Evolutionary conservation across 2,888 invertebrate species (phyloP).

Genomic region (Mechanitis messenoides): DNA sequence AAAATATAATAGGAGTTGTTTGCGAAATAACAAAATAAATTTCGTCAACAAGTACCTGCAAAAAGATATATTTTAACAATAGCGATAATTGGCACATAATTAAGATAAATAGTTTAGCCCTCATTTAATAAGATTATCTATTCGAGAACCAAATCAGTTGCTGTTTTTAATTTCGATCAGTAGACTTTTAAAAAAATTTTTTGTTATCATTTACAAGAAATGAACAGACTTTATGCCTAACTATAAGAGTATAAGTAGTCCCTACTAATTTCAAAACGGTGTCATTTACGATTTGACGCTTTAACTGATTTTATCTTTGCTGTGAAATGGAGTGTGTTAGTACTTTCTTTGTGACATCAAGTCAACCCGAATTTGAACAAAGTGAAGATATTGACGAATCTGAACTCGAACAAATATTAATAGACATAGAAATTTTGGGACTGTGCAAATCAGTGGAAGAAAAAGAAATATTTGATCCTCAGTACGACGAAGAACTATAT

Average conservation of each 20-base stretch:
- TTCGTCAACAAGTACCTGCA: constrained; percentile 1
- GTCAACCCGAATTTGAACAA: too few relatives aligned
- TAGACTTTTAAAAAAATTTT: too few relatives aligned
- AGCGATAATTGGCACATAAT: not conserved
- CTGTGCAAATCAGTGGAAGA: not conserved
- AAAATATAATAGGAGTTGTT: constrained; percentile 1
- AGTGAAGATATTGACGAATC: not conserved
- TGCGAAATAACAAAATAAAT: constrained; percentile 8
- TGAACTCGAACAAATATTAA: not conserved
- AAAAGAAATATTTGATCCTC: constrained; percentile 4
- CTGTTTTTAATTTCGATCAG: too few relatives aligned
- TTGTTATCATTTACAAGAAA: too few relatives aligned
- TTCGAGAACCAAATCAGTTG: too few relatives aligned
- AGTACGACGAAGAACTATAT: constrained; percentile 3
- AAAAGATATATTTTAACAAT: constrained; percentile 3
- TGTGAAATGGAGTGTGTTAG: too few relatives aligned
- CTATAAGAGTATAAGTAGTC: too few relatives aligned
- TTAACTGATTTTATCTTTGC: too few relatives aligned
- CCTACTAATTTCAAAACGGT: too few relatives aligned
- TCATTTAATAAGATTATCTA: constrained; percentile 4
- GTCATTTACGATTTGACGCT: too few relatives aligned
- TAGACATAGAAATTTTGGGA: not conserved
- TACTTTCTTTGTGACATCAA: too few relatives aligned
- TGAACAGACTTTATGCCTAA: too few relatives aligned
- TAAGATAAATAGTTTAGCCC: not conserved